Evolutionary conservation across 2,888 invertebrate genomes (phyloP).

Genomic region (Lathronympha strigana): DNA sequence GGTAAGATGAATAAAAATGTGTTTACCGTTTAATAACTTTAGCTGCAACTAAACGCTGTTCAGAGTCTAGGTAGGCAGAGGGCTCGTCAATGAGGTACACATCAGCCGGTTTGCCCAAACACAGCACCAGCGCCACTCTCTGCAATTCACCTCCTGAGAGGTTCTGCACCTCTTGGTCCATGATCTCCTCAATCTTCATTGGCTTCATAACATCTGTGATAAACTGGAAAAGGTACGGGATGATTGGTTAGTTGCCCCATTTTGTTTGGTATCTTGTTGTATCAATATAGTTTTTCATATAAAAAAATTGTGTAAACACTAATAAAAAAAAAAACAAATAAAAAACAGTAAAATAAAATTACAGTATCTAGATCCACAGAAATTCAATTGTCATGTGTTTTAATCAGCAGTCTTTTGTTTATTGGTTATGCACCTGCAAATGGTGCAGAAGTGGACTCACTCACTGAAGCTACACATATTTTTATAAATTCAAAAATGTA

Average conservation of each 20-base stretch:
- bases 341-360: too few species aligned
- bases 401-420: too few species aligned
- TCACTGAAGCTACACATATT: not conserved
- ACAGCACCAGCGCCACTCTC: constrained; percentile 97
- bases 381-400: too few species aligned
- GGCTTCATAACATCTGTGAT: constrained; percentile 99
- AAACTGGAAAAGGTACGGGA: constrained; percentile 85
- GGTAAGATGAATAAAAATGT: not conserved
- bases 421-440: too few species aligned
- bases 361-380: too few species aligned
- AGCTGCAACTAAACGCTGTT: constrained; percentile 99
- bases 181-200: constrained; percentile 97
- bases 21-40: constrained; percentile 98
- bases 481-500: too few species aligned
- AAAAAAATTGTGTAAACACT: too few species aligned
- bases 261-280: too few species aligned
- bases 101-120: constrained; percentile 99
- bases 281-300: too few species aligned
- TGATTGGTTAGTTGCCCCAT: not conserved
- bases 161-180: constrained; percentile 99
- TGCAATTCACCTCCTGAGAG: constrained; percentile 99
- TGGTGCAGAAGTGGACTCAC: too few species aligned
- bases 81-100: constrained; percentile 99
- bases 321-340: too few species aligned
- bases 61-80: constrained; percentile 99